Conservation (phyloP, 2,797 vertebrate genomes). For the Siniperca scherzeri region DNA sequence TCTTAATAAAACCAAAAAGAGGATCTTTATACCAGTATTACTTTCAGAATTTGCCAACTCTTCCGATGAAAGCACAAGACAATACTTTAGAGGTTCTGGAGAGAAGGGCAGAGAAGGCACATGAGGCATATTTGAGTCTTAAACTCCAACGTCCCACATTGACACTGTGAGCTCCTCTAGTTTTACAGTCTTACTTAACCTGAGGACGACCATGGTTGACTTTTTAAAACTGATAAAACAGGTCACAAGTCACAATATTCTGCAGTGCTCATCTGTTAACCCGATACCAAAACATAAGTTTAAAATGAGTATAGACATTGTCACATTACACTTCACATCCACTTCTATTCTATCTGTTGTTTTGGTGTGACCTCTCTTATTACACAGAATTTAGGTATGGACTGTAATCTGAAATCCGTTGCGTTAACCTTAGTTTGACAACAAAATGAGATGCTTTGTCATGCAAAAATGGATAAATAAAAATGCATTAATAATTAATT, state of each 20-base stretch:
- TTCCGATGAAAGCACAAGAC: not conserved
- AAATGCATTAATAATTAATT: not conserved
- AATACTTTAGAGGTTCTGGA: not conserved
- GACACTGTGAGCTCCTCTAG: not conserved
- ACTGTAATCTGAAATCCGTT: not conserved
- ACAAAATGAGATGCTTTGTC: not conserved
- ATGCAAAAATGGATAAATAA: not conserved
- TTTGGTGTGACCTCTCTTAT: not conserved
- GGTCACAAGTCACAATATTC: too few species aligned
- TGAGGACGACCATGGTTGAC: not conserved
- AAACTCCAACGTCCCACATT: not conserved
- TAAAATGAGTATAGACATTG: too few species aligned
- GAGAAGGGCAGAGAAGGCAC: too few species aligned
- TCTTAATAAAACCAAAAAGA: not conserved
- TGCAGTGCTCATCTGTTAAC: too few species aligned
- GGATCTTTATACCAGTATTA: not conserved
- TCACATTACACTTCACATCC: too few species aligned
- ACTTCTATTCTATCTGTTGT: too few species aligned
- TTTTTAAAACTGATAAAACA: too few species aligned
- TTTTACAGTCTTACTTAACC: not conserved
- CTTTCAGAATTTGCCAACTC: not conserved
- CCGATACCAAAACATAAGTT: too few species aligned
- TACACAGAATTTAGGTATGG: not conserved
- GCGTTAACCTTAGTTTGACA: not conserved
- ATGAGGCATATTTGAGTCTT: not conserved